Evolutionary conservation across 23 tunicate species (phyloP), one percentile per base, ranked within the genome.

Genomic region (Halocynthia roretzi): DNA sequence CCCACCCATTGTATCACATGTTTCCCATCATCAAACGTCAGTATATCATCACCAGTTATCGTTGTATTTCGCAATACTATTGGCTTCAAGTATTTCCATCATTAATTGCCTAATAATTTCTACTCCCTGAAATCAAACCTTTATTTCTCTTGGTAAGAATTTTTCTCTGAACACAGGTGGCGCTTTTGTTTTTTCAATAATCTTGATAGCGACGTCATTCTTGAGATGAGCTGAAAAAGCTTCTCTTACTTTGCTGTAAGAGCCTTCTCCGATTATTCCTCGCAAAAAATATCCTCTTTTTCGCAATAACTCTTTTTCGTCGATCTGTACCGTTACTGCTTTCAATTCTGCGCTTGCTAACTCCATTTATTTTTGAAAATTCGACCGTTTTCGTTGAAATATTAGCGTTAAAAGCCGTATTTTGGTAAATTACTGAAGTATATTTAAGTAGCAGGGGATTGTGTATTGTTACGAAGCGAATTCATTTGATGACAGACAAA

Each of bases 171-270:
- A 86, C 23, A 83, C 85, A 17, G 72, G 70, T 10, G 93, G 92
- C 78, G 98, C 83, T 20, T 74, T 75, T 60, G 82, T 84, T 8
- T 84, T 78, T 62, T 56, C 62, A 50, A 92, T 92, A 19, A 92
- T 92, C 73, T 92, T 92, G 81, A 92, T 86, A 6, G 98, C 98
- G 15, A 92, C 87, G 77, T 92, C 87, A 19, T 75, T 62, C 57
- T 69, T 61, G 40, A 92, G 76, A 15, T 78, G 56, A 21, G 84
- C 54, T 8, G 92, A 86, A 65, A 77, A 76, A 8, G 92, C 98
- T 53, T 86, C 83, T 84, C 83, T 86, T 15, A 92, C 98, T 92
- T 92, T 92, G 75, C 98, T 92, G 82, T 92, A 92, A 9, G 98
- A 82, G 8, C 98, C 98, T 70, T 92, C 92, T 20, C 70, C 70